Conservation (phyloP, 2,888 invertebrate species). For the Leptinotarsa rubiginosa region DNA sequence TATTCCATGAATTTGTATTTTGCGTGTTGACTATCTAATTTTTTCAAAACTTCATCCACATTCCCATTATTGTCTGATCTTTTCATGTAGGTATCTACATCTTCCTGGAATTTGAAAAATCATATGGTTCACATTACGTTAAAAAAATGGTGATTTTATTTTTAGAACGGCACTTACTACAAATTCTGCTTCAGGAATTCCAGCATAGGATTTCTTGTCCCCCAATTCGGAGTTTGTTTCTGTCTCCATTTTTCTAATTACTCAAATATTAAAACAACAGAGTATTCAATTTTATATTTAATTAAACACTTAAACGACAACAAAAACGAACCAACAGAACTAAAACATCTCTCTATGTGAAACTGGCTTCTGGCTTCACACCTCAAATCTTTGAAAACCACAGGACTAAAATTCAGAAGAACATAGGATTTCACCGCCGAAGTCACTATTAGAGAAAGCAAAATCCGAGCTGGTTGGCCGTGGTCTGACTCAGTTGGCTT, state of each 20-base stretch:
- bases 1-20: slow-evolving; percentile 98
- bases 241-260: slow-evolving; percentile 27
- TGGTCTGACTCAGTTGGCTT: too few species aligned
- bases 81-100: slow-evolving; percentile 94
- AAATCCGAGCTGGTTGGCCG: too few species aligned
- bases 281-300: too few species aligned
- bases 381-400: too few species aligned
- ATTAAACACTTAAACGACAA: too few species aligned
- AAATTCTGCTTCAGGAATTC: slow-evolving; percentile 90
- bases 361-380: too few species aligned
- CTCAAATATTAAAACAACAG: neutral
- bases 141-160: slow-evolving; percentile 29
- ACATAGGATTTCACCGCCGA: too few species aligned
- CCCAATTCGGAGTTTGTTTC: slow-evolving; percentile 53
- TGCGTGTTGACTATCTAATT: slow-evolving; percentile 91
- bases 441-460: too few species aligned
- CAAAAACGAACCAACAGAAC: too few species aligned
- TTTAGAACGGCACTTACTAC: slow-evolving; percentile 74
- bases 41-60: slow-evolving; percentile 86
- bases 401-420: too few species aligned
- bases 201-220: slow-evolving; percentile 77
- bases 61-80: slow-evolving; percentile 83
- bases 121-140: slow-evolving; percentile 44
- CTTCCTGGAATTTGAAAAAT: slow-evolving; percentile 75
- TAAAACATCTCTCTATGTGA: too few species aligned